Evolutionary conservation across 2,888 invertebrate species (phyloP), one percentile per base, ranked within the genome.

Genomic region (Siphlonurus alternatus): DNA sequence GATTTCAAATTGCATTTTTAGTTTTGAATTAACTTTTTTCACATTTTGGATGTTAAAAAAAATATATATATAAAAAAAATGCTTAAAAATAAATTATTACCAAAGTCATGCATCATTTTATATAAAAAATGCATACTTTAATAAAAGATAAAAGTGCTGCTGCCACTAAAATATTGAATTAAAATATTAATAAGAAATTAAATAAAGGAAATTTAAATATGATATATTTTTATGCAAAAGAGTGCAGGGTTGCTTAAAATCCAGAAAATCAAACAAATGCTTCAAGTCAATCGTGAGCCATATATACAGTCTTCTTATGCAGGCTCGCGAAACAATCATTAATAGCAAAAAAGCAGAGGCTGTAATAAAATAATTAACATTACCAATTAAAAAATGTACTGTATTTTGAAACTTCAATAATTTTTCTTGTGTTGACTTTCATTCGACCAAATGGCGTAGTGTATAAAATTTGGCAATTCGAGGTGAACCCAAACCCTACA

Each of bases 1-100:
- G 62, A 65, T 62, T 62, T 62, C 56, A 65, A 61, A 64, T 61
- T 25, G 61, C 54, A 64, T 64, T 61, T 61, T 64, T 61, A 64
- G 61, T 61, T 51, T 56, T 51, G 25, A 61, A 54, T 24, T 59
- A 38, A 63, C 19, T 63, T 23, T 19, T 54, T 23, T 59, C 7
- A 56, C 5, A 56, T n/a, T 22, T 56, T 7, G n/a, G 22, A 20
- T 56, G 5, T 56, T 56, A 56, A 20, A 56, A 56, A 56, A 22
- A 56, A 56, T 56, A 20, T 7, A 56, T n/a, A 22, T 18, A 56
- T 56, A 5, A 20, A 22, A 56, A 5, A 56, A 22, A 18, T n/a
- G 20, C 22, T 22, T 22, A 56, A 56, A 10, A 22, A 56, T 10
- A 10, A 38, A 38, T 10, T 38, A 38, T 38, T 38, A 38, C 38